Evolutionary conservation across 1,140 invertebrate species (phyloP).

Genomic region (Micrasema longulum): DNA sequence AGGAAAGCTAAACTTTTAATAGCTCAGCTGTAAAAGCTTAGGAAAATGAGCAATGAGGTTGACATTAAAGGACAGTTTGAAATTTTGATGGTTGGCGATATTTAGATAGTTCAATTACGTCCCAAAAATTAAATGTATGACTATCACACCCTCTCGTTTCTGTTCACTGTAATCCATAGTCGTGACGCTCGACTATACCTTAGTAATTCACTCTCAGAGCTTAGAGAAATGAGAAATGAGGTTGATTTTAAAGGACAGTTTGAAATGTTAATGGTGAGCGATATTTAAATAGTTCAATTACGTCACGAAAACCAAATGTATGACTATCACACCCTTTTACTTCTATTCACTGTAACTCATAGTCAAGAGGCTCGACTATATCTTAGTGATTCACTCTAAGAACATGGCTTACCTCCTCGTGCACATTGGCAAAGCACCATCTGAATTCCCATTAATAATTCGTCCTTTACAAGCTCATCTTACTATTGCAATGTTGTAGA

Average conservation of each 20-base stretch:
- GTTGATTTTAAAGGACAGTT: slow-evolving; percentile 3
- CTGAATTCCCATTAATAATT: too few relatives aligned
- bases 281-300: slow-evolving; percentile 23
- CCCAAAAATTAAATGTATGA: neutral
- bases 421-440: too few relatives aligned
- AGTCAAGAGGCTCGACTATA: neutral
- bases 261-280: slow-evolving; percentile 8
- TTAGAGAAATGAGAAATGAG: slow-evolving; percentile 28
- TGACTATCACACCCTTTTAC: too few relatives aligned
- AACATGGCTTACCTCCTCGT: too few relatives aligned
- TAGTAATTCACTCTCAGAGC: slow-evolving; percentile 16
- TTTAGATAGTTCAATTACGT: slow-evolving; percentile 22
- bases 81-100: slow-evolving; percentile 8
- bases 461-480: too few relatives aligned
- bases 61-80: slow-evolving; percentile 8
- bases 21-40: slow-evolving; percentile 20
- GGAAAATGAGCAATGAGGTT: slow-evolving; percentile 28
- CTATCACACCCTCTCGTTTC: too few relatives aligned
- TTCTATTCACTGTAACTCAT: too few relatives aligned
- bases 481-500: too few relatives aligned
- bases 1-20: slow-evolving; percentile 39
- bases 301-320: neutral
- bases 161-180: too few relatives aligned
- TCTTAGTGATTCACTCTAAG: slow-evolving; percentile 21
- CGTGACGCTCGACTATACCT: neutral